phyloP scores from a whole-genome alignment of 2,113 vertebrate species.

The Ranitomeya variabilis region DNA sequence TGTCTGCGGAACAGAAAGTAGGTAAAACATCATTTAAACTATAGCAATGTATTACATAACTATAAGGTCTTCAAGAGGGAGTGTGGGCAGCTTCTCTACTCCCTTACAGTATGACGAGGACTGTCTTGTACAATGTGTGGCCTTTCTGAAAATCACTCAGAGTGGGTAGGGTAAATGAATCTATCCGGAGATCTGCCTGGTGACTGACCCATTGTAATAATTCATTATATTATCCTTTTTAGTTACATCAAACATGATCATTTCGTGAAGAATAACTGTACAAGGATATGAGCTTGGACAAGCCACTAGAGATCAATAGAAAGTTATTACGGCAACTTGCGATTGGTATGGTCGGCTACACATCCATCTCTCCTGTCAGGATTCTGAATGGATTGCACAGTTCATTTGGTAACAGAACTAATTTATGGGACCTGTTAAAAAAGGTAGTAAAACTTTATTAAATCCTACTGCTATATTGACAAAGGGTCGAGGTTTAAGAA shows the following conservation, averaged over 20 bases:
- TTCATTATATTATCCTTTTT: background rate
- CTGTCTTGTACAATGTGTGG: background rate
- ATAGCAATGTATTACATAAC: too few species aligned
- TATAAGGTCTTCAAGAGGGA: too few species aligned
- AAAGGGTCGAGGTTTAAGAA: constrained; percentile 2
- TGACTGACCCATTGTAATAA: background rate
- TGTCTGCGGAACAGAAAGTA: too few species aligned
- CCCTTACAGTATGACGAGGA: background rate
- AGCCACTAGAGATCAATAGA: constrained; percentile 23
- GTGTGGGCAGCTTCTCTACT: too few species aligned
- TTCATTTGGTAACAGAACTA: constrained; percentile 40
- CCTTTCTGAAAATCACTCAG: background rate
- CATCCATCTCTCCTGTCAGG: constrained; percentile 29
- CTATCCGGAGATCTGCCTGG: background rate
- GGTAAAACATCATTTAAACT: too few species aligned
- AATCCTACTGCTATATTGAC: background rate
- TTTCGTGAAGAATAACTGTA: background rate
- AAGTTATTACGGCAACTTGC: constrained; percentile 29
- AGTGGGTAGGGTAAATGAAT: background rate
- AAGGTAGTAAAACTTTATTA: constrained; percentile 33
- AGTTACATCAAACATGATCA: background rate
- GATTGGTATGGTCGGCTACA: background rate
- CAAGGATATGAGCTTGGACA: background rate
- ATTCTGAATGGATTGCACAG: background rate
- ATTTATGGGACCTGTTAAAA: constrained; percentile 39